Evolutionary conservation across 2,113 vertebrate genomes (phyloP).

Genomic region (Chionis minor): DNA sequence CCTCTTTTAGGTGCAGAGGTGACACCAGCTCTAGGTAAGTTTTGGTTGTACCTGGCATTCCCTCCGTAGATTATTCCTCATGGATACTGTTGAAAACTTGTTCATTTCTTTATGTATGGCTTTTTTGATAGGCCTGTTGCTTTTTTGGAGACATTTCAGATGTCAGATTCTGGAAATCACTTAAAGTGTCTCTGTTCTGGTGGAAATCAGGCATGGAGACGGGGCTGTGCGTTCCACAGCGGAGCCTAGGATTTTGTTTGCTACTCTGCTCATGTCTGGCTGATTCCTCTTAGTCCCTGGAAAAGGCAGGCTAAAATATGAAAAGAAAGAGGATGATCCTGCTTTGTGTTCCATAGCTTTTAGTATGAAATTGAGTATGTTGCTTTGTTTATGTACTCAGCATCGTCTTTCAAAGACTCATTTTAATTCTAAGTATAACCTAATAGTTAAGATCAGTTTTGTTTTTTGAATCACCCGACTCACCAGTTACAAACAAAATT

Average conservation of each 20-base stretch:
- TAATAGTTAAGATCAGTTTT: not conserved
- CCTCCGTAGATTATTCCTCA: not conserved
- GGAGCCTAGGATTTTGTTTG: not conserved
- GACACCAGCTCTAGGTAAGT: not conserved
- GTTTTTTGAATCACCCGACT: not conserved
- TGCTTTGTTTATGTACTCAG: not conserved
- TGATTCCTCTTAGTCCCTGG: not conserved
- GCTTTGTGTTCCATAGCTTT: not conserved
- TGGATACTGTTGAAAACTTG: not conserved
- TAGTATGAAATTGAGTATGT: not conserved
- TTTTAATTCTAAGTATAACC: not conserved
- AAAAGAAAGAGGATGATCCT: not conserved
- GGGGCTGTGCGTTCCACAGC: not conserved
- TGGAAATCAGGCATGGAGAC: not conserved
- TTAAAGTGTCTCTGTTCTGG: not conserved
- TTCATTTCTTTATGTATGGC: not conserved
- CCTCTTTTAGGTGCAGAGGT: not conserved
- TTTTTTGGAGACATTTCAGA: not conserved
- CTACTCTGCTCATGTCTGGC: not conserved
- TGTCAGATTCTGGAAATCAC: not conserved
- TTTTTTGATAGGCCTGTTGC: not conserved
- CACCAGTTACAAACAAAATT: not conserved
- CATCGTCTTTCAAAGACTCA: not conserved
- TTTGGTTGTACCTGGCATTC: not conserved
- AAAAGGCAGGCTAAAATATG: not conserved